These are phyloP conservation scores for Thymelicus lineola DNA, from an alignment of 2,888 invertebrate genomes.

Conservation along the genomic window DNA sequence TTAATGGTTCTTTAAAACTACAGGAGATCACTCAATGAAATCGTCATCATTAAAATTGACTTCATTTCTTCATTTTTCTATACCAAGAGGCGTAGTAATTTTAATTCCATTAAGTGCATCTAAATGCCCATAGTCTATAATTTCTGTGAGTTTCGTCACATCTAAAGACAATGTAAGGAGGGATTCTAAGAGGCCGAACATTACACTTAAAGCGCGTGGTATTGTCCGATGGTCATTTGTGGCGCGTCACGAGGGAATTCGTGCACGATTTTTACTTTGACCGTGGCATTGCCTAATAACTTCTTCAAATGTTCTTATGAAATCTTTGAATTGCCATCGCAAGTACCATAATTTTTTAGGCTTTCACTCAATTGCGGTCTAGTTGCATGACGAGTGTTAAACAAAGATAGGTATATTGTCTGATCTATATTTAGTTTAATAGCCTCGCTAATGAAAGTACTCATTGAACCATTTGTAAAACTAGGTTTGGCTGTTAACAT, in stretches of 20 bases:
- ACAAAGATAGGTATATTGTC: neutral
- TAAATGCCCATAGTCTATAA: slow-evolving; percentile 51
- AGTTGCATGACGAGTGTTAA: neutral
- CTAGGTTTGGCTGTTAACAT: neutral
- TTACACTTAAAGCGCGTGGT: slow-evolving; percentile 70
- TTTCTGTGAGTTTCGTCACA: slow-evolving; percentile 63
- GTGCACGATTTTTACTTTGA: slow-evolving; percentile 65
- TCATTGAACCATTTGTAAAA: no score
- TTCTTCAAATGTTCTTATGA: slow-evolving; percentile 59
- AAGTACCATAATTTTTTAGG: slow-evolving; percentile 10
- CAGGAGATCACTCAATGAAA: neutral
- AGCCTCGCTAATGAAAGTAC: no score
- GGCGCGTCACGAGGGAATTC: slow-evolving; percentile 70
- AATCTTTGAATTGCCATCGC: slow-evolving; percentile 46
- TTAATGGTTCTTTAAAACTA: neutral
- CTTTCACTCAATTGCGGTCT: neutral
- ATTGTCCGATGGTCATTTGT: slow-evolving; percentile 66
- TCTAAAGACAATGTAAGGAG: slow-evolving; percentile 67
- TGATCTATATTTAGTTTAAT: no score
- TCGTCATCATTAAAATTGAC: neutral
- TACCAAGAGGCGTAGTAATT: slow-evolving; percentile 41
- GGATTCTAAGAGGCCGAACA: slow-evolving; percentile 59
- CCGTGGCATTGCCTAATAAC: slow-evolving; percentile 78
- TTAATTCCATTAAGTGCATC: slow-evolving; percentile 52
- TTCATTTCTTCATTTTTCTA: neutral